Base-by-base conservation (phyloP, 2,888 invertebrate genomes). In the Geophilus truncorum region DNA sequence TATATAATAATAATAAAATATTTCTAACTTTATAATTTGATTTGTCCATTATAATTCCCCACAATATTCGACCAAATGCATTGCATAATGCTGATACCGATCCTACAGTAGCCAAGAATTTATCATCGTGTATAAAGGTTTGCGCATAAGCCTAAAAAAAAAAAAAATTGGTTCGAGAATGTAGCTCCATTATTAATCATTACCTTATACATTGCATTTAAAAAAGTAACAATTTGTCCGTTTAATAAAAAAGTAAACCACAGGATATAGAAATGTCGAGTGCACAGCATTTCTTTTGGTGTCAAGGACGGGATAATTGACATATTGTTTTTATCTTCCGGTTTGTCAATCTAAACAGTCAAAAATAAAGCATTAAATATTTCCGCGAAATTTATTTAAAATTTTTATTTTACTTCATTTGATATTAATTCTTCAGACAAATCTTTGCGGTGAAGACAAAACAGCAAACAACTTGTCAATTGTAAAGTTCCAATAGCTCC, bases 21-120 rank as follows among this genome's bases (percentile, higher is more conserved):
- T 4, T 12, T 28, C 15, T 75, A 81, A 87, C 86, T 84, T 87
- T 87, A 83, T 87, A 88, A 51, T 86, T 86, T 21, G 85, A 86
- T 81, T 84, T 85, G 83, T 89, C 89, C 79, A 87, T 86, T 23
- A 88, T 36, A 25, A 84, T 82, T 10, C 89, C 89, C 89, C 89
- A 89, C 21, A 86, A 82, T 9, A 89, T 86, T 40, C 89, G 83
- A 2, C 88, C 88, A 7, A 83, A 82, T 6, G 87, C 87, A 84
- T 89, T 89, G 80, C 86, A 88, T 15, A 89, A 84, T 0, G 89
- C 87, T 1, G 88, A 87, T 25, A 88, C 82, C 0, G 88, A 86
- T 25, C 89, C 89, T 1, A 88, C 87, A 25, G 85, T 81, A 0
- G 89, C 88, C 83, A 89, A 84, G 82, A 88, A 89, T 70, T 86